Evolutionary conservation across 2,113 vertebrate genomes (phyloP).

Genomic region (Gopherus flavomarginatus): DNA sequence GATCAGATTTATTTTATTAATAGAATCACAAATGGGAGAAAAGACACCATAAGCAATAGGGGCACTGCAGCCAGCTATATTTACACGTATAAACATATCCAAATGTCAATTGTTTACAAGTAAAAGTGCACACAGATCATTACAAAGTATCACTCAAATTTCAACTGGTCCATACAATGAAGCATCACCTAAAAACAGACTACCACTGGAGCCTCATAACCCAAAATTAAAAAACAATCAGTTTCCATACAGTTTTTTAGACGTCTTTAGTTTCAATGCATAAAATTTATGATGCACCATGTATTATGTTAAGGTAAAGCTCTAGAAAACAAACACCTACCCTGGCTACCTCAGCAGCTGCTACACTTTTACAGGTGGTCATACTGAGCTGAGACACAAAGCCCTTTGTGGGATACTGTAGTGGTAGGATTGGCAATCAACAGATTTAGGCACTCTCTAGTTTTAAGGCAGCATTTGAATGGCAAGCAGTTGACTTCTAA

Average conservation of each 20-base stretch:
- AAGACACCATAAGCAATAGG: constrained; percentile 80
- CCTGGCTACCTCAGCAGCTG: constrained; percentile 76
- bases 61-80: constrained; percentile 83
- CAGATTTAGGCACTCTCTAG: constrained; percentile 86
- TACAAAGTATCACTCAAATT: constrained; percentile 84
- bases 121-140: constrained; percentile 96
- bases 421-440: constrained; percentile 83
- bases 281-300: constrained; percentile 78
- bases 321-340: constrained; percentile 79
- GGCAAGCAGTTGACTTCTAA: constrained; percentile 82
- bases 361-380: constrained; percentile 66
- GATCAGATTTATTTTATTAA: constrained; percentile 72
- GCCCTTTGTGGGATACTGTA: constrained; percentile 82
- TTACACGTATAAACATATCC: constrained; percentile 90
- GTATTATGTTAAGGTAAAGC: constrained; percentile 72
- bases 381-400: constrained; percentile 71
- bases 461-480: constrained; percentile 88
- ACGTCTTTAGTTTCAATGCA: constrained; percentile 68
- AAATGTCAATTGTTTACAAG: constrained; percentile 86
- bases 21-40: constrained; percentile 79
- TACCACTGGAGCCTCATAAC: constrained; percentile 76
- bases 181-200: constrained; percentile 82
- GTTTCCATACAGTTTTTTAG: constrained; percentile 82
- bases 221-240: constrained; percentile 79
- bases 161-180: constrained; percentile 84